These are phyloP conservation scores for Thaumatotibia leucotreta DNA, from an alignment of 1,140 invertebrate genomes.

Conservation along the genomic window DNA sequence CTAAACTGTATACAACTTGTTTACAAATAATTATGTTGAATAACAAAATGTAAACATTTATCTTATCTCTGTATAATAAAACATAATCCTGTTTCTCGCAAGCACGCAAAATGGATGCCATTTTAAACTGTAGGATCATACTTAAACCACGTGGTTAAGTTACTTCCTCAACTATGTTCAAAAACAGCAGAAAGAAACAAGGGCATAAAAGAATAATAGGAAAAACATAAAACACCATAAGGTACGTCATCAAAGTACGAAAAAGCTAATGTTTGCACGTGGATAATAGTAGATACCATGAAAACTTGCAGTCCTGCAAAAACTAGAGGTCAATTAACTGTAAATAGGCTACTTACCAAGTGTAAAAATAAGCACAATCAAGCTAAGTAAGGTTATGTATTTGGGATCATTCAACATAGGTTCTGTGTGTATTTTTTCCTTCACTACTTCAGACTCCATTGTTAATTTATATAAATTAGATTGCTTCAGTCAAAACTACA, in stretches of 20 bases:
- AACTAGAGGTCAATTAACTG: not conserved
- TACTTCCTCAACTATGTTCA: not conserved
- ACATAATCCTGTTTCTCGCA: not conserved
- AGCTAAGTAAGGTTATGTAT: slow-evolving; percentile 67
- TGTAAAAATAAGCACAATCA: slow-evolving; percentile 57
- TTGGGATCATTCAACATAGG: slow-evolving; percentile 58
- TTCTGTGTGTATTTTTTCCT: slow-evolving; percentile 67
- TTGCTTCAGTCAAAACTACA: not conserved
- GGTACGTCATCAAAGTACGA: not conserved
- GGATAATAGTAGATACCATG: not conserved
- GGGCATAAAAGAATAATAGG: slow-evolving; percentile 10
- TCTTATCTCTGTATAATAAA: not conserved
- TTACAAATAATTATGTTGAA: not conserved
- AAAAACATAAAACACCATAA: slow-evolving; percentile 4
- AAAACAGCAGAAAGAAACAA: not conserved
- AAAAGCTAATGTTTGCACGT: not conserved
- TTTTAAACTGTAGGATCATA: not conserved
- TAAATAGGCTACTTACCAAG: slow-evolving; percentile 41
- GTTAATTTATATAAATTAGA: slow-evolving; percentile 13
- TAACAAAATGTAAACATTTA: not conserved
- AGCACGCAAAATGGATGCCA: not conserved
- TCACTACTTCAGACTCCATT: slow-evolving; percentile 59
- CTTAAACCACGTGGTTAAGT: not conserved
- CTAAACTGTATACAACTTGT: no score
- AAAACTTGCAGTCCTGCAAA: not conserved